Base-by-base conservation (phyloP, 2,888 invertebrate genomes). In the Lasius platythorax region DNA sequence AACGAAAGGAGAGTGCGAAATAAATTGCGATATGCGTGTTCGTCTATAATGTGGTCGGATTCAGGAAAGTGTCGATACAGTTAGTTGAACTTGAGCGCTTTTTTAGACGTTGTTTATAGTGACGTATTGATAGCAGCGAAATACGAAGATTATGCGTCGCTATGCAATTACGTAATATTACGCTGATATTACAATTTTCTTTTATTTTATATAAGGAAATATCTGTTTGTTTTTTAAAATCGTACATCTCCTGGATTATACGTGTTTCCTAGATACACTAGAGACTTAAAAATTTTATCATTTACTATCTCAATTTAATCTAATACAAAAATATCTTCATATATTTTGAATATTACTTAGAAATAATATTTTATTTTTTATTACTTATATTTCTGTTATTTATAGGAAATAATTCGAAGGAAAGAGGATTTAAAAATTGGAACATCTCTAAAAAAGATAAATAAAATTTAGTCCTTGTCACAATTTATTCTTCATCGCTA, bases 1-100 rank as follows among this genome's bases (percentile, higher is more conserved):
- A 9, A 63, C 61, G 73, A 87, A 79, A 84, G 70, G 64, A 46
- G 53, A 58, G 1, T 40, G 37, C 15, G 18, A 33, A 67, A 30
- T 56, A 56, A 43, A 56, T 28, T 18, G n/a, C 1, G 8, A 64
- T 37, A 23, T 8, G n/a, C 5, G 18, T 50, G 2, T 9, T 53
- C 15, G n/a, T 63, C 15, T 67, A 43, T 23, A 70, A 9, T 56
- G 61, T 9, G 11, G 8, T 37, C 11, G 8, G 68, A 6, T 68
- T 11, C 4, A 76, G 1, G 11, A 28, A 61, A 61, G 6, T 67
- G 0, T 61, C 6, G 28, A 50, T 67, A 66, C 23, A 37, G 8
- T 56, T 72, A 28, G 12, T 67, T 79, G 43, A 61, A 79, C 37
- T 73, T 23, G 28, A 28, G 11, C 0, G 3, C 11, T 63, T 40